Evolutionary conservation across 92 coral and sea anemone genomes (phyloP).

Genomic region (Parazoanthus swiftii): DNA sequence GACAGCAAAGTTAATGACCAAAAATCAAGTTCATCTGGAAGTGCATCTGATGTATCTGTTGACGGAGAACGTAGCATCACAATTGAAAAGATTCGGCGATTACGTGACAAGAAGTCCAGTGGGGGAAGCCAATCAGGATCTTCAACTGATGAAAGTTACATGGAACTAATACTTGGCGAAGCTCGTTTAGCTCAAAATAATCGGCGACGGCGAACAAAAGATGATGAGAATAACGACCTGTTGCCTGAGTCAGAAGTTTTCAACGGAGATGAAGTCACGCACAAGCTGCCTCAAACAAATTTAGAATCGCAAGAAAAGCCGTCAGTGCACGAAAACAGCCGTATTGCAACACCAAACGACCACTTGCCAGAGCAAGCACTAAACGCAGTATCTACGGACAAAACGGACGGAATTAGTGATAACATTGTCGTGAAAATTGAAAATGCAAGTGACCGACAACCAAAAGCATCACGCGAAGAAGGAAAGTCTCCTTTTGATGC

Average conservation of each 20-base stretch:
- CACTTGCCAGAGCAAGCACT: neutral
- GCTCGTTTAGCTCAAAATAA: conserved; percentile 28
- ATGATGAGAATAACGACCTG: neutral
- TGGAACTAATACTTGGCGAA: conserved; percentile 30
- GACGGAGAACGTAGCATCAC: conserved; percentile 3
- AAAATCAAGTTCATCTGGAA: neutral
- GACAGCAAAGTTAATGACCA: neutral
- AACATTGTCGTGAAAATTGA: neutral
- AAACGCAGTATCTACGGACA: neutral
- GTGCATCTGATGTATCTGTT: conserved; percentile 1
- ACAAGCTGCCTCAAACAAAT: neutral
- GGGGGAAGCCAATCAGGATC: conserved; percentile 34
- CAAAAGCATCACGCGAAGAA: neutral
- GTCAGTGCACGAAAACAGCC: neutral
- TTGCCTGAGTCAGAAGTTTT: neutral
- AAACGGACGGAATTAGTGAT: neutral
- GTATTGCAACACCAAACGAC: neutral
- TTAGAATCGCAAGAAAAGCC: neutral
- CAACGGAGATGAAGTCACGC: neutral
- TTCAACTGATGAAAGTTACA: conserved; percentile 36
- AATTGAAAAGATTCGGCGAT: conserved; percentile 23
- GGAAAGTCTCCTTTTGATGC: conserved; percentile 3
- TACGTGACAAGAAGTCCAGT: conserved; percentile 29
- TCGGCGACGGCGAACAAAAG: conserved; percentile 23
- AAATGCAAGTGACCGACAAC: neutral